These are phyloP conservation scores for Salvelinus namaycush DNA, from an alignment of 2,113 vertebrate genomes.

Conservation along the genomic window DNA sequence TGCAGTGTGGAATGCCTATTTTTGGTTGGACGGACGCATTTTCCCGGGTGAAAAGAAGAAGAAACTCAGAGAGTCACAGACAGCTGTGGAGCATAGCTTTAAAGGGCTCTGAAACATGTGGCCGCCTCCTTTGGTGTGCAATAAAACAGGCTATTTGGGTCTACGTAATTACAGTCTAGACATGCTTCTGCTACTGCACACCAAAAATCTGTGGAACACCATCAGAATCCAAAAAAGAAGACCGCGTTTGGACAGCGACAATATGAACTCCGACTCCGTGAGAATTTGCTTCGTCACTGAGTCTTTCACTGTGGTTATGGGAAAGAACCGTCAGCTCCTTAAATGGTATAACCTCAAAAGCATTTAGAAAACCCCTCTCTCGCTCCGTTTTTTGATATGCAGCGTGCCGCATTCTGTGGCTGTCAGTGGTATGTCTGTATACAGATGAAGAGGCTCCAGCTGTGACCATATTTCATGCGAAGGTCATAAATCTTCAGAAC, in stretches of 20 bases:
- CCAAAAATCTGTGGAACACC: conserved; percentile 42
- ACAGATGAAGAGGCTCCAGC: not conserved
- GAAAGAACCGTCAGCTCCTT: conserved; percentile 3
- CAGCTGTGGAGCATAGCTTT: conserved; percentile 58
- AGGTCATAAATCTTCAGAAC: not conserved
- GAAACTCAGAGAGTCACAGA: conserved; percentile 19
- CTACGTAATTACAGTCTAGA: conserved; percentile 68
- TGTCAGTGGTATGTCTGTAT: not conserved
- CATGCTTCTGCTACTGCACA: conserved; percentile 43
- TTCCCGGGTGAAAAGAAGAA: conserved; percentile 39
- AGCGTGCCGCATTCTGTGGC: conserved; percentile 6
- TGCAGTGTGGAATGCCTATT: conserved; percentile 57
- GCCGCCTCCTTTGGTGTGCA: conserved; percentile 40
- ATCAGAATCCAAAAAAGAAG: conserved; percentile 33
- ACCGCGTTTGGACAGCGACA: conserved; percentile 17
- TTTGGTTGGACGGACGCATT: conserved; percentile 55
- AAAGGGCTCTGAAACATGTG: conserved; percentile 61
- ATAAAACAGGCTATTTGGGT: conserved; percentile 65
- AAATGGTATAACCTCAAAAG: conserved; percentile 2
- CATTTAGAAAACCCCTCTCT: not conserved
- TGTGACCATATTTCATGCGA: not conserved
- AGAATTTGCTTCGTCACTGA: conserved; percentile 39
- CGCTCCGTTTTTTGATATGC: not conserved
- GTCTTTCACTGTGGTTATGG: not conserved
- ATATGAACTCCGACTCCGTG: conserved; percentile 16